phyloP scores from a whole-genome alignment of 2,888 invertebrate genomes.

The Brachyptera putata region DNA sequence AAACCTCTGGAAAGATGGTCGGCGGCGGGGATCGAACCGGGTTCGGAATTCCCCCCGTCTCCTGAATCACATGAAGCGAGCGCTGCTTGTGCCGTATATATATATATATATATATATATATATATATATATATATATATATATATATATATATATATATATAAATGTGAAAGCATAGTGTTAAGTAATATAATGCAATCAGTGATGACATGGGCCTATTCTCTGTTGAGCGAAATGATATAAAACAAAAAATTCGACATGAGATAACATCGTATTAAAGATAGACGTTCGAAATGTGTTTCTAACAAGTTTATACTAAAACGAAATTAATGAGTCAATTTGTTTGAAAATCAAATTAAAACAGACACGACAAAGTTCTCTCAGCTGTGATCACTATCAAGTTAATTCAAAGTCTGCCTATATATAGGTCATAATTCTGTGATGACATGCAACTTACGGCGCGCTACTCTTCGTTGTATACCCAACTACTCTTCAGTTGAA shows the following conservation, averaged over 20 bases:
- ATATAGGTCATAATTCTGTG: not conserved
- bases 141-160: no score
- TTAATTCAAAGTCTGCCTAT: constrained; percentile 4
- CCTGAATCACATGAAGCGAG: no score
- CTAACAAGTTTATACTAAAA: constrained; percentile 14
- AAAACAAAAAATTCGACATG: not conserved
- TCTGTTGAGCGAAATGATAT: not conserved
- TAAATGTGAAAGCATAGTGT: no score
- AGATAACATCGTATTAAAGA: not conserved
- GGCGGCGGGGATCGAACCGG: no score
- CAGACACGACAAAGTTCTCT: constrained; percentile 19
- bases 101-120: no score
- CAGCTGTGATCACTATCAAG: not conserved
- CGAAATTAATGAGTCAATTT: constrained; percentile 23
- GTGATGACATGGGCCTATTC: constrained; percentile 3
- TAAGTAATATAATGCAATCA: no score
- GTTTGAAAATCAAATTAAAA: constrained; percentile 22
- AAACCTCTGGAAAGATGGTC: no score
- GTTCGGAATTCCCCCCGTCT: no score
- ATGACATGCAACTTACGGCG: constrained; percentile 1
- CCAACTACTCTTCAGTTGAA: no score
- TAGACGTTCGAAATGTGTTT: not conserved
- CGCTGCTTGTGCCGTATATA: no score
- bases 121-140: no score
- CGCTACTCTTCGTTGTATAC: no score